phyloP scores from a whole-genome alignment of 1,140 invertebrate genomes.

The Camponotus pennsylvanicus region DNA sequence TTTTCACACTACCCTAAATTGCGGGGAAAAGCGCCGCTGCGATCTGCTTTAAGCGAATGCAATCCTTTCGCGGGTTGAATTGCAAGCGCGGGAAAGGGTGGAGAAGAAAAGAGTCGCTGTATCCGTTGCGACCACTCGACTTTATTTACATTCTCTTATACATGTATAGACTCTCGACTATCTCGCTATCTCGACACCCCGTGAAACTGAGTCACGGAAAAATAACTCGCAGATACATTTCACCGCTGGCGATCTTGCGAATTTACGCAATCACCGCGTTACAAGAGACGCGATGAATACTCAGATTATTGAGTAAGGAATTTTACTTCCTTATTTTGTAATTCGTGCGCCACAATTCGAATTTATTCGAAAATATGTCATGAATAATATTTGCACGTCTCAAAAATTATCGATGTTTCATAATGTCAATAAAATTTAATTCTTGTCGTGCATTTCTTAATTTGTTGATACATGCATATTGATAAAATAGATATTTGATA shows the following conservation, averaged over 20 bases:
- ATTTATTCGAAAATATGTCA: neutral
- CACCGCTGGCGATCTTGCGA: neutral
- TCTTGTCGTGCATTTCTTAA: neutral
- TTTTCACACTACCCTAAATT: constrained; percentile 65
- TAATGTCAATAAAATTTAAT: neutral
- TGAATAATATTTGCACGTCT: neutral
- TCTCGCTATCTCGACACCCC: constrained; percentile 50
- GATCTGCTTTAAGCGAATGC: constrained; percentile 76
- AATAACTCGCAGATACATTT: constrained; percentile 23
- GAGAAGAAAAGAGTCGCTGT: constrained; percentile 45
- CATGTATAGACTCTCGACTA: neutral
- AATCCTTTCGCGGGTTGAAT: constrained; percentile 75
- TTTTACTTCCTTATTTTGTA: neutral
- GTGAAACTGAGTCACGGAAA: constrained; percentile 39
- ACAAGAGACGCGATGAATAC: constrained; percentile 28
- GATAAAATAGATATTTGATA: neutral
- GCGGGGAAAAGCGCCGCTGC: constrained; percentile 68
- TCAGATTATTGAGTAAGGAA: neutral
- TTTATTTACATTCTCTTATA: constrained; percentile 68
- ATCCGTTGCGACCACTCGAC: constrained; percentile 54
- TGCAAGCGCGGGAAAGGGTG: constrained; percentile 45
- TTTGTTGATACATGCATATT: neutral
- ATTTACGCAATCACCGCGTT: neutral
- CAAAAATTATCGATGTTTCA: neutral
- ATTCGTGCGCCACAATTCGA: neutral